Conservation (phyloP, 2,113 vertebrate species). For the Heterotis niloticus region DNA sequence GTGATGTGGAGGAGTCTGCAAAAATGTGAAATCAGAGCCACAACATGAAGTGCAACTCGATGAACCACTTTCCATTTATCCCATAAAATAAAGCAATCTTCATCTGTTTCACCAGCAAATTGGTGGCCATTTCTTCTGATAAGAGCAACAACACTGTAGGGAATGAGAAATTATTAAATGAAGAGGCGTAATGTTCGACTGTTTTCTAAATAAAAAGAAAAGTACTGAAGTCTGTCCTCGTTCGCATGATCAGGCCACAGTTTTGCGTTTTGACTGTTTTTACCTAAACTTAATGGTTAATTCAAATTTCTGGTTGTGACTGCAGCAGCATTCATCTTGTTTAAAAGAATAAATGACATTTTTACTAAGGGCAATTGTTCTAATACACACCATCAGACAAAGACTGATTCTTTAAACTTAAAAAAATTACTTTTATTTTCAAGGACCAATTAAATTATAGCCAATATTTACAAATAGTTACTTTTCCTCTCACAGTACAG, state of each 20-base stretch:
- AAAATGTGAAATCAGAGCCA: no score
- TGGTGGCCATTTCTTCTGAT: no score
- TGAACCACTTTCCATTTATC: no score
- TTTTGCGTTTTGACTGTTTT: background rate
- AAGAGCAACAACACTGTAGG: no score
- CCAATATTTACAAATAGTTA: conserved; percentile 99
- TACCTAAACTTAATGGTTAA: background rate
- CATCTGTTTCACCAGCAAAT: no score
- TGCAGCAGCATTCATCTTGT: background rate
- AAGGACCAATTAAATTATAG: conserved; percentile 99
- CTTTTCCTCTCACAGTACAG: conserved; percentile 90
- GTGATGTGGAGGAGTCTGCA: no score
- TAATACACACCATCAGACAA: conserved; percentile 28
- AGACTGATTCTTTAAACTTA: conserved; percentile 70
- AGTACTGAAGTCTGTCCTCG: background rate
- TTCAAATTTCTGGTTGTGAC: background rate
- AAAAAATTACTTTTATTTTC: conserved; percentile 99
- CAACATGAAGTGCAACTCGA: no score
- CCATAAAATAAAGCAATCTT: no score
- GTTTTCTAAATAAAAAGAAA: background rate
- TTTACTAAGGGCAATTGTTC: background rate
- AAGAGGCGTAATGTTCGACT: background rate
- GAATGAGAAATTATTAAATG: no score
- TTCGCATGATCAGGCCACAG: background rate
- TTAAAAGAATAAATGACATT: background rate